Percentiles rank a stretch among this genome's conserved stretches.
Evolutionary conservation across 2,797 vertebrate species (phyloP).

Genomic region (Sebastes diaconus): DNA sequence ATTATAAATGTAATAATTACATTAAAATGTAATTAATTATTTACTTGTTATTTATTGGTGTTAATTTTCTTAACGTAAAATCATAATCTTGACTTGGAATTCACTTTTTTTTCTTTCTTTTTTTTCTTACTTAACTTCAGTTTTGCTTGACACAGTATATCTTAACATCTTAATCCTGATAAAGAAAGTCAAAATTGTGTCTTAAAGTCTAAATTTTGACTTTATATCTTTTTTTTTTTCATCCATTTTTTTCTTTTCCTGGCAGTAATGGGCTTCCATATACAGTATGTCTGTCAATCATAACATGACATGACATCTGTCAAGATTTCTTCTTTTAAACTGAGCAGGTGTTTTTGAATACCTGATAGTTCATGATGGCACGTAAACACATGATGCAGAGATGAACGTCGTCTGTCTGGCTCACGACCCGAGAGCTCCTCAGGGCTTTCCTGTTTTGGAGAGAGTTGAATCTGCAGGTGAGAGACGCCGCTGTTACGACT

Average conservation of each 20-base stretch:
- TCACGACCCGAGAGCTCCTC: slow-evolving; percentile 84
- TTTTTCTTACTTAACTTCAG: too few relatives aligned
- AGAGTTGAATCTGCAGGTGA: slow-evolving; percentile 74
- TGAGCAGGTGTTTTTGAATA: slow-evolving; percentile 42
- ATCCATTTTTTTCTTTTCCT: background rate
- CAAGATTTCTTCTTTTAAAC: background rate
- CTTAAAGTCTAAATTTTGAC: background rate
- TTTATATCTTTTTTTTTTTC: background rate
- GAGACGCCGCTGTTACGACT: slow-evolving; percentile 21
- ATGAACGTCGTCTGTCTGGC: slow-evolving; percentile 92
- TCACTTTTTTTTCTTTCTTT: too few relatives aligned
- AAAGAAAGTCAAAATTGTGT: background rate
- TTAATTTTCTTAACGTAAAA: too few relatives aligned
- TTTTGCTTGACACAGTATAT: background rate
- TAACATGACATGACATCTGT: background rate
- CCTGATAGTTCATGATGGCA: slow-evolving; percentile 99
- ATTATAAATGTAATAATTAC: too few relatives aligned
- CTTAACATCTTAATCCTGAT: background rate
- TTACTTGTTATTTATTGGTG: too few relatives aligned
- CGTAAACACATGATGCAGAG: slow-evolving; percentile 96
- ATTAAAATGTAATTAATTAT: too few relatives aligned
- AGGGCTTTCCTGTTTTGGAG: slow-evolving; percentile 86
- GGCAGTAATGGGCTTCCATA: background rate
- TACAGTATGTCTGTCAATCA: background rate
- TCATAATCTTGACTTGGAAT: too few relatives aligned